phyloP scores from a whole-genome alignment of 2,888 invertebrate genomes.

The Cecidostiba fungosa region DNA sequence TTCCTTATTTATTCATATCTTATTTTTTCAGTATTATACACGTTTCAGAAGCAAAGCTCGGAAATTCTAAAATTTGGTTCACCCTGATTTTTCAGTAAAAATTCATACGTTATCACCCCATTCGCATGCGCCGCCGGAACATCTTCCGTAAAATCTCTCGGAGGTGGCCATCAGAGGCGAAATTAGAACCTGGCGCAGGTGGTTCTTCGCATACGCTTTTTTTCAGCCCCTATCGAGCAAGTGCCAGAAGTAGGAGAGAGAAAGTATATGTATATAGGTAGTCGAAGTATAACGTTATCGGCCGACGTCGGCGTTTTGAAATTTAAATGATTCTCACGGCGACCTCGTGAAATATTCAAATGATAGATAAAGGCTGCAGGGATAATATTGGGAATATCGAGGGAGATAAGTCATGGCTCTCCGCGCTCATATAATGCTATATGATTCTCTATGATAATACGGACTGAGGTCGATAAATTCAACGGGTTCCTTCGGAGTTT shows the following conservation, averaged over 20 bases:
- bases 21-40: background rate
- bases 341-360: constrained; percentile 61
- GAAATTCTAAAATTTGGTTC: background rate
- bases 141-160: background rate
- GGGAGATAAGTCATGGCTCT: constrained; percentile 47
- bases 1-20: background rate
- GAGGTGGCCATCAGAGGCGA: background rate
- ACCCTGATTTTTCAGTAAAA: background rate
- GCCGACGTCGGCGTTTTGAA: constrained; percentile 42
- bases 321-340: constrained; percentile 60
- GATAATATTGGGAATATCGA: constrained; percentile 59
- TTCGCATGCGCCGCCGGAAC: background rate
- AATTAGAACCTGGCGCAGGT: constrained; percentile 34
- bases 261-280: background rate
- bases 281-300: constrained; percentile 13
- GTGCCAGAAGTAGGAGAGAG: background rate
- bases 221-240: background rate
- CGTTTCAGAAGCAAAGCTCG: background rate
- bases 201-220: constrained; percentile 23
- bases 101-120: no score
- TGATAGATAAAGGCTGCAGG: constrained; percentile 51
- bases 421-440: constrained; percentile 59
- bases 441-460: constrained; percentile 47
- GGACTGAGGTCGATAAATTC: constrained; percentile 55
- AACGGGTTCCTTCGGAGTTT: constrained; percentile 28